These are phyloP conservation scores for Labrus mixtus DNA, from an alignment of 2,113 vertebrate genomes.

Conservation along the genomic window DNA sequence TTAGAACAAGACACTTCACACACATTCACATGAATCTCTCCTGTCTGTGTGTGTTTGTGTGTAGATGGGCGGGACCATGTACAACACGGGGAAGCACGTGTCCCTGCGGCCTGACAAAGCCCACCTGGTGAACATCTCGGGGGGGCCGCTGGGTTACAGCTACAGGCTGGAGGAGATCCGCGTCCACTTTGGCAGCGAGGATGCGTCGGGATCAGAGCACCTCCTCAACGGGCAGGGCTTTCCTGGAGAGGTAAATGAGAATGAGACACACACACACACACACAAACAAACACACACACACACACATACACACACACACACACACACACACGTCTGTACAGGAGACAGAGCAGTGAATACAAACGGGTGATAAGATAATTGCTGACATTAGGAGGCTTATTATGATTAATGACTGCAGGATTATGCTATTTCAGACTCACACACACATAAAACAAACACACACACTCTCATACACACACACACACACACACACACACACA, in stretches of 20 bases:
- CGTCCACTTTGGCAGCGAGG: conserved; percentile 94
- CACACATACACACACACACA: not conserved
- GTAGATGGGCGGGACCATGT: conserved; percentile 95
- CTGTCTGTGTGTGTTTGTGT: not conserved
- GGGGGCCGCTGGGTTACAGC: conserved; percentile 94
- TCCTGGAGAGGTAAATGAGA: conserved; percentile 91
- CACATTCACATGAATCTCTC: too few species aligned
- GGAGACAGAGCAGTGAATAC: not conserved
- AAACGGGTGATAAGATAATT: conserved; percentile 35
- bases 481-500: conserved; percentile 1
- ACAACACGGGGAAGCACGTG: conserved; percentile 95
- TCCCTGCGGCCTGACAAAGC: conserved; percentile 93
- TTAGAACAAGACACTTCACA: too few species aligned
- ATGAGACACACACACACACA: not conserved
- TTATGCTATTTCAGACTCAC: conserved; percentile 3
- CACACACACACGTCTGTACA: not conserved
- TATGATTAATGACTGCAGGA: conserved; percentile 51
- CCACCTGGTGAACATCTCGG: conserved; percentile 94
- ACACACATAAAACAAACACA: too few species aligned
- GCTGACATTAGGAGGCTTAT: conserved; percentile 32
- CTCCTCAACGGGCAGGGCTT: conserved; percentile 95
- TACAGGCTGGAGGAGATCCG: conserved; percentile 94
- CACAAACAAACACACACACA: not conserved
- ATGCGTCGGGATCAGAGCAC: conserved; percentile 93
- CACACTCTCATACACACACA: too few species aligned